Percentiles rank a stretch among this genome's conserved stretches.
Evolutionary conservation across 2,113 vertebrate species (phyloP).

Genomic region (Tragelaphus strepsiceros): DNA sequence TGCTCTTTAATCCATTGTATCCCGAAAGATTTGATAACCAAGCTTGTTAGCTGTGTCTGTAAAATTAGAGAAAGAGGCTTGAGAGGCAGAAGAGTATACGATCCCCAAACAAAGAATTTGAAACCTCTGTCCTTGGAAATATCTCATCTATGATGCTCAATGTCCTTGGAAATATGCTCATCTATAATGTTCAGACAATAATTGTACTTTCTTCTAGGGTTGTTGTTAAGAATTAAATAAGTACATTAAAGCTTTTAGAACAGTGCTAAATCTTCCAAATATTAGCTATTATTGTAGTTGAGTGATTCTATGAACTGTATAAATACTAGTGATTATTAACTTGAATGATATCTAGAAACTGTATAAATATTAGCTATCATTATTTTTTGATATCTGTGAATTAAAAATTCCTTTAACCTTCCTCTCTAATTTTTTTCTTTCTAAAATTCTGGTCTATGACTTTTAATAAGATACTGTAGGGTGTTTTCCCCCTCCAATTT

Average conservation of each 20-base stretch:
- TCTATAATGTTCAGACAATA: background rate
- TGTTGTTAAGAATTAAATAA: background rate
- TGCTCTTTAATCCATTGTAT: background rate
- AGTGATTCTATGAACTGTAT: background rate
- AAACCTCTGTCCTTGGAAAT: background rate
- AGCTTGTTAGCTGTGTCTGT: background rate
- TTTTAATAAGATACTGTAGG: background rate
- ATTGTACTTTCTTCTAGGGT: background rate
- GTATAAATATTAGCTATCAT: background rate
- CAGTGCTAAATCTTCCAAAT: background rate
- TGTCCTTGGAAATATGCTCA: background rate
- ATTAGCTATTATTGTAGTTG: background rate
- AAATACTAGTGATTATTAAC: background rate
- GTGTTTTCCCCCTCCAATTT: background rate
- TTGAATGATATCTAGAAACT: background rate
- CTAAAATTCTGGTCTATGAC: background rate
- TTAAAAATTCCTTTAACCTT: background rate
- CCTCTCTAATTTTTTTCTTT: background rate
- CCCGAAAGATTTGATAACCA: background rate
- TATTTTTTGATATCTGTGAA: background rate
- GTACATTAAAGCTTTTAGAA: background rate
- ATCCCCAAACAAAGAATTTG: background rate
- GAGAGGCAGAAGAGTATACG: background rate
- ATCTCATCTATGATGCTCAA: background rate
- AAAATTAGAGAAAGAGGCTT: background rate